A percentile compares a stretch with the other conserved stretches of the same genome.
These are phyloP conservation scores for Agrotis ipsilon DNA, from an alignment of 2,888 invertebrate genomes.

Conservation along the genomic window DNA sequence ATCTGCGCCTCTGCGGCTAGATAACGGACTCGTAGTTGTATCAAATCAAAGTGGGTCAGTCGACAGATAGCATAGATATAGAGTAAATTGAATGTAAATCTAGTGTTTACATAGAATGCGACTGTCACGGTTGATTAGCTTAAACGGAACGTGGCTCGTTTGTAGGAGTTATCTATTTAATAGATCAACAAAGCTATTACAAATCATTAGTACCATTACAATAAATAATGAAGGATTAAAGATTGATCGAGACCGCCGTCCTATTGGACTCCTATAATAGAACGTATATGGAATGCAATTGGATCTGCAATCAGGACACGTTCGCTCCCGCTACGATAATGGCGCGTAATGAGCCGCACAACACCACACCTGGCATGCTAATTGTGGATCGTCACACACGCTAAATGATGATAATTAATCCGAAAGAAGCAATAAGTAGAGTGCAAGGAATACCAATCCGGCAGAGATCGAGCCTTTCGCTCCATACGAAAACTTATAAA, in stretches of 20 bases:
- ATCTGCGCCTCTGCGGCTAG: slow-evolving; percentile 28
- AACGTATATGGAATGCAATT: slow-evolving; percentile 74
- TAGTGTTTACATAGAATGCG: slow-evolving; percentile 57
- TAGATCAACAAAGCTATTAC: slow-evolving; percentile 59
- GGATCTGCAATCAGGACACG: slow-evolving; percentile 80
- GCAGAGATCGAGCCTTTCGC: slow-evolving; percentile 57
- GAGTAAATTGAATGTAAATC: slow-evolving; percentile 57
- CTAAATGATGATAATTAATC: slow-evolving; percentile 78
- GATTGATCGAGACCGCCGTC: slow-evolving; percentile 71
- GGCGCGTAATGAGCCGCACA: slow-evolving; percentile 81
- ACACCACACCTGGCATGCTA: slow-evolving; percentile 80
- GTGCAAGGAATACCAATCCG: slow-evolving; percentile 52
- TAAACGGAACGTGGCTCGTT: slow-evolving; percentile 43
- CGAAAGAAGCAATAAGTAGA: slow-evolving; percentile 65
- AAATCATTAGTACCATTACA: slow-evolving; percentile 63
- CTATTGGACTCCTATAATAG: slow-evolving; percentile 63
- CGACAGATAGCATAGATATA: slow-evolving; percentile 43
- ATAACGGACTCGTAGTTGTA: slow-evolving; percentile 41
- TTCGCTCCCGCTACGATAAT: slow-evolving; percentile 81
- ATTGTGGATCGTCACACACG: slow-evolving; percentile 73
- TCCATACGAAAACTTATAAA: slow-evolving; percentile 54
- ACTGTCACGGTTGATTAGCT: slow-evolving; percentile 61
- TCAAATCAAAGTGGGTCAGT: slow-evolving; percentile 50
- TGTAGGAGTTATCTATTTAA: slow-evolving; percentile 58
- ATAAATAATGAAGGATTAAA: slow-evolving; percentile 75